Evolutionary conservation across 1,140 invertebrate species (phyloP).

Genomic region (Conus ventricosus): DNA sequence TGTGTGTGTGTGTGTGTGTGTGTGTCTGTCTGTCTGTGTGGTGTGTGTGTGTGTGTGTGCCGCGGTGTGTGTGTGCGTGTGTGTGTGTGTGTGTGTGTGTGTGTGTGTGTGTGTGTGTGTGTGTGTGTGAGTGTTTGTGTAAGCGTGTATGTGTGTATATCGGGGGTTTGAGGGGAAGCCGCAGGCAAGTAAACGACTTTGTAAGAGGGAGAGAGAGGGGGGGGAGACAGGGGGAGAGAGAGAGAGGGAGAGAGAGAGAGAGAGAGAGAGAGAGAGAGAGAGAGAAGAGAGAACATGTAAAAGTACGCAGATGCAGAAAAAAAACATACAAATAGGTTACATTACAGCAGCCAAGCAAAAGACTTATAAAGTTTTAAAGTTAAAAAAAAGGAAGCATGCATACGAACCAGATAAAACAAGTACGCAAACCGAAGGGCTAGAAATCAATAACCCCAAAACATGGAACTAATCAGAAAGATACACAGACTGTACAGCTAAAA

Average conservation of each 20-base stretch:
- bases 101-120: conserved; percentile 5
- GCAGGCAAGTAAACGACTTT: background rate
- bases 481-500: no score
- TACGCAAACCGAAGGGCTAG: no score
- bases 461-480: no score
- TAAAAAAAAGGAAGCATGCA: no score
- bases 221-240: background rate
- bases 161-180: no score
- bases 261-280: background rate
- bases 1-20: no score
- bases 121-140: background rate
- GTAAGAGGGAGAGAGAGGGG: background rate
- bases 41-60: background rate
- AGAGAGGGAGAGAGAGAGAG: conserved; percentile 5
- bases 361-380: no score
- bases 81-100: background rate
- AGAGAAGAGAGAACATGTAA: background rate
- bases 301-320: no score
- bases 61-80: background rate
- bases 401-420: no score
- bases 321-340: no score
- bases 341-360: no score
- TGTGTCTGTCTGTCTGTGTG: background rate
- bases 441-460: no score
- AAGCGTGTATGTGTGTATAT: background rate